Evolutionary conservation across 2,888 invertebrate species (phyloP), one percentile per base, ranked within the genome.

Genomic region (Oxycera nigricornis): DNA sequence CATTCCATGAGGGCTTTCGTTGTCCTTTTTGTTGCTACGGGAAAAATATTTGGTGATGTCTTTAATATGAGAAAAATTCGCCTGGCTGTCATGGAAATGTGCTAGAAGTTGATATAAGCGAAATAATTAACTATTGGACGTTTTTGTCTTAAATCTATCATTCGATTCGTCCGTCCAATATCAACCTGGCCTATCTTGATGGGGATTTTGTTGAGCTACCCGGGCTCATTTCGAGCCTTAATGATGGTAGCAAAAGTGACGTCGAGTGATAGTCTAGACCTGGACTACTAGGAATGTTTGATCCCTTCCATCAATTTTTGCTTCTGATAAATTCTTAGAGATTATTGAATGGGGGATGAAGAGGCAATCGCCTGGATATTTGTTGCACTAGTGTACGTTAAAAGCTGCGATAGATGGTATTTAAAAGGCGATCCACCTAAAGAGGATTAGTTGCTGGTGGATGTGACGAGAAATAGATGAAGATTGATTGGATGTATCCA

Each of bases 381-480:
- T 11, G 6, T 35, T 35, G 35, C 6, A 35, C 14, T 46, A 3
- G 46, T 46, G 14, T 46, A 14, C 46, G 46, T 46, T 46, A 11
- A 3, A 46, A 46, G 46, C 46, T 46, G n/a, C 46, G 17, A 46
- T 11, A 17, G 46, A n/a, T 3, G 46, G 46, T 46, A 46, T 46
- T 46, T 46, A 46, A 46, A 46, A 55, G 17, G 24, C 22, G 55
- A 55, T 24, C 22, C 7, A 14, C 22, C 20, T 22, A 41, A 3
- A 30, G 59, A 26, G 28, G 65, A 41, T 41, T 65, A 41, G 65
- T 4, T 62, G 65, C 20, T 22, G 24, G 41, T 41, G 39, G 11
- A 24, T 65, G 30, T 65, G 65, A 65, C 24, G 65, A 2, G 65
- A 41, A 41, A 30, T 65, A 65, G 41, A 65, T 65, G 65, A 65